phyloP scores from a whole-genome alignment of 2,888 invertebrate genomes.

The Amiota communis region DNA sequence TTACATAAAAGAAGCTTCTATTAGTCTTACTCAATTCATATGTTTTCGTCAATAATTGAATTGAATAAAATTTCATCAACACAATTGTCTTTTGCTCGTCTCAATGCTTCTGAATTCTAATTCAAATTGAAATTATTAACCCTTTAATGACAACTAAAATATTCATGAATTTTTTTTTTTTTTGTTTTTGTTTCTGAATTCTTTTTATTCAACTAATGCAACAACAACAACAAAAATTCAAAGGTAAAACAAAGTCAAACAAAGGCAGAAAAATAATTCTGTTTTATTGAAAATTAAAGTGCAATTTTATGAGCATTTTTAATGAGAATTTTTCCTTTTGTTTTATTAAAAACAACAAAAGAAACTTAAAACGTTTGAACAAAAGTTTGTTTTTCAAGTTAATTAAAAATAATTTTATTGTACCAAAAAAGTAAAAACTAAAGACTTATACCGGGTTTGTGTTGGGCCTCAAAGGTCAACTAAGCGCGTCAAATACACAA shows the following conservation, averaged over 20 bases:
- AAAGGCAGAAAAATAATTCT: not conserved
- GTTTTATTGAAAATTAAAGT: conserved; percentile 53
- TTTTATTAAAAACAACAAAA: not conserved
- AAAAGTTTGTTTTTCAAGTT: not conserved
- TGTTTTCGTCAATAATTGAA: too few species aligned
- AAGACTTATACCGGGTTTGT: not conserved
- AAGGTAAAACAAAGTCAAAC: conserved; percentile 24
- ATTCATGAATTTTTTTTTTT: conserved; percentile 46
- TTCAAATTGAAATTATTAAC: conserved; percentile 63
- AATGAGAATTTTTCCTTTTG: conserved; percentile 61
- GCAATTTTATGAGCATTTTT: conserved; percentile 64
- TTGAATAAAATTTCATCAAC: too few species aligned
- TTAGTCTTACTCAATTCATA: too few species aligned
- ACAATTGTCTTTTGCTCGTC: too few species aligned
- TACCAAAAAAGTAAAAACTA: not conserved
- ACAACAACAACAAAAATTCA: conserved; percentile 30
- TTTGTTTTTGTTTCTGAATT: conserved; percentile 19
- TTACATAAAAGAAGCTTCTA: too few species aligned
- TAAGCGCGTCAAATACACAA: not conserved
- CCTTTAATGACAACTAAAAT: conserved; percentile 60
- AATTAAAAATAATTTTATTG: conserved; percentile 20
- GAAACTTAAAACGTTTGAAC: not conserved
- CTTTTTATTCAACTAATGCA: conserved; percentile 34
- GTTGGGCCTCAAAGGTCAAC: conserved; percentile 43
- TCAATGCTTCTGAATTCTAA: too few species aligned